These are phyloP conservation scores for Lycocorax pyrrhopterus DNA, from an alignment of 2,113 vertebrate species.

Conservation along the genomic window DNA sequence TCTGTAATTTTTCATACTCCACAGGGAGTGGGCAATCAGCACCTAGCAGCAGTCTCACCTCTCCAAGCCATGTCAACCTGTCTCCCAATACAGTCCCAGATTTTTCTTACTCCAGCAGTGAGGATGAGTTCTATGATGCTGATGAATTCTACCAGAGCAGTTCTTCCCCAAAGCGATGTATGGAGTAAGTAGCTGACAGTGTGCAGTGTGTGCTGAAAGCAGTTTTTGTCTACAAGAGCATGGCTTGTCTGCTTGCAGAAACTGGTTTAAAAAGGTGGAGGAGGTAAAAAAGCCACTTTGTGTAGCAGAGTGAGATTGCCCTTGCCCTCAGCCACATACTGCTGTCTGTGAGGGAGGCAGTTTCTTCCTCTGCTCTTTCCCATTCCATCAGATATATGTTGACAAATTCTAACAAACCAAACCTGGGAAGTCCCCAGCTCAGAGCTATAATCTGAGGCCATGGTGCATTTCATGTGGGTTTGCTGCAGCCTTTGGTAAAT, in stretches of 20 bases:
- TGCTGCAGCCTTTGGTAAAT: background rate
- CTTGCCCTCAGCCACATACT: background rate
- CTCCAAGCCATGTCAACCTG: constrained; percentile 90
- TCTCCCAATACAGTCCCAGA: constrained; percentile 94
- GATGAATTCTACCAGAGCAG: constrained; percentile 95
- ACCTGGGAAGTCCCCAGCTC: background rate
- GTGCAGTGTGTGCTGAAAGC: background rate
- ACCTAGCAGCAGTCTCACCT: constrained; percentile 91
- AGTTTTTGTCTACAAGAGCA: background rate
- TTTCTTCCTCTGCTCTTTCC: background rate
- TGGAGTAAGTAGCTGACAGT: constrained; percentile 81
- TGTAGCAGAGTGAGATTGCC: background rate
- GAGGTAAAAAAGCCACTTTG: background rate
- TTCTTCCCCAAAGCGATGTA: constrained; percentile 90
- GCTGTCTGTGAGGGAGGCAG: background rate
- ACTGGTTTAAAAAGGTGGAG: background rate
- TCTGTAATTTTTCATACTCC: background rate
- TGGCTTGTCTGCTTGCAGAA: background rate
- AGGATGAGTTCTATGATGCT: constrained; percentile 98
- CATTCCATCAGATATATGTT: background rate
- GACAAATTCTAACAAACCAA: background rate
- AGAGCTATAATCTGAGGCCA: background rate
- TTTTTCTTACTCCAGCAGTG: constrained; percentile 98
- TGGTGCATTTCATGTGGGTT: background rate
- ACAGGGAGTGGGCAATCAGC: constrained; percentile 90